Percentiles rank a stretch among this genome's conserved stretches.
These are phyloP conservation scores for Barbus barbus DNA, from an alignment of 2,113 vertebrate genomes.

Conservation along the genomic window DNA sequence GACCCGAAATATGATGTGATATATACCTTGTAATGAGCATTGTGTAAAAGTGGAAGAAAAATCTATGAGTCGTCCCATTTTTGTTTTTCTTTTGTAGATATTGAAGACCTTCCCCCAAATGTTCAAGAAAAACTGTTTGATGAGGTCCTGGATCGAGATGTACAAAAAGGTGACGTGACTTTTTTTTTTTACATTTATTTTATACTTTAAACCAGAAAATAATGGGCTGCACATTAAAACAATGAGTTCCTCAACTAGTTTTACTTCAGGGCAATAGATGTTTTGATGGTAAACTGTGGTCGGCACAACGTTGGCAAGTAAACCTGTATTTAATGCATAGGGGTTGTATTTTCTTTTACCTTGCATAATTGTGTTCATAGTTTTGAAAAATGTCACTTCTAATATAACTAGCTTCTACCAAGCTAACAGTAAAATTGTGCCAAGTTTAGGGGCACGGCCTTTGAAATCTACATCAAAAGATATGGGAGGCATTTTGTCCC, in stretches of 20 bases:
- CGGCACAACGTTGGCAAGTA: neutral
- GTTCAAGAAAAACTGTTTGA: slow-evolving; percentile 98
- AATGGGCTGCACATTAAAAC: neutral
- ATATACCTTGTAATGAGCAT: no score
- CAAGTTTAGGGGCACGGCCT: neutral
- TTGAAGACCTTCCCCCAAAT: slow-evolving; percentile 92
- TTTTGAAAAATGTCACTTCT: neutral
- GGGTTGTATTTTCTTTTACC: neutral
- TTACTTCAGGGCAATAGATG: neutral
- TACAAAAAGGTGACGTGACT: slow-evolving; percentile 87
- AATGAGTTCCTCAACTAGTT: neutral
- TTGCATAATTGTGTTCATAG: neutral
- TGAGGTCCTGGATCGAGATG: slow-evolving; percentile 96
- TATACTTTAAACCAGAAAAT: neutral
- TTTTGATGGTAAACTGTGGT: neutral
- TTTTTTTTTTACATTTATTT: neutral
- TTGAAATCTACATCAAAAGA: neutral
- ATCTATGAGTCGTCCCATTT: no score
- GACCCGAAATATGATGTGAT: no score
- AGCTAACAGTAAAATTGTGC: neutral
- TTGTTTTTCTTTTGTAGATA: slow-evolving; percentile 78
- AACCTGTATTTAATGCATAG: neutral
- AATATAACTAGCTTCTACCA: neutral
- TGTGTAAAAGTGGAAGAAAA: no score
- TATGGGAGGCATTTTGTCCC: neutral